Evolutionary conservation across 1,140 invertebrate species (phyloP).

Genomic region (Holotrichia oblita): DNA sequence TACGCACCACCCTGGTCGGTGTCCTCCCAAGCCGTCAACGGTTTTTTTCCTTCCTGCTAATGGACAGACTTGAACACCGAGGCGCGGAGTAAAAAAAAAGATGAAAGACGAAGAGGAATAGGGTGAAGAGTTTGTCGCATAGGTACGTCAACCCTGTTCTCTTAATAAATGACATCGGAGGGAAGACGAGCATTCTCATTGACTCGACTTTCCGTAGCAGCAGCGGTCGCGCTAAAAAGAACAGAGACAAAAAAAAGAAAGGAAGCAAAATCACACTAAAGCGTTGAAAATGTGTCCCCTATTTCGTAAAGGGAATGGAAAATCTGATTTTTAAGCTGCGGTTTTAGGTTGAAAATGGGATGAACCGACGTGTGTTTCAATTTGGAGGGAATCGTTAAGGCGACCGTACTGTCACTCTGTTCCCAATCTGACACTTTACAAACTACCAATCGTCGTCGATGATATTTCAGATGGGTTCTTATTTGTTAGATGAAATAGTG

Average conservation of each 20-base stretch:
- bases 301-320: not conserved
- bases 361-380: slow-evolving; percentile 31
- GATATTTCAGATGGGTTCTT: not conserved
- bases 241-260: not conserved
- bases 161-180: slow-evolving; percentile 12
- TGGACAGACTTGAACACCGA: not conserved
- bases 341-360: not conserved
- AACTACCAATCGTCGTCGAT: slow-evolving; percentile 22
- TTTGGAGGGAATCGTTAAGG: slow-evolving; percentile 11
- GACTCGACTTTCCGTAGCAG: not conserved
- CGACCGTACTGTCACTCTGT: not conserved
- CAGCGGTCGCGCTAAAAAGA: not conserved
- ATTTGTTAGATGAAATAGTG: slow-evolving; percentile 11
- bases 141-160: not conserved
- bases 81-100: not conserved
- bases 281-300: not conserved
- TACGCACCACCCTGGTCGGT: not conserved
- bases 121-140: slow-evolving; percentile 1
- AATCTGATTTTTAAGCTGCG: slow-evolving; percentile 13
- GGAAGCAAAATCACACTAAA: not conserved
- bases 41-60: not conserved
- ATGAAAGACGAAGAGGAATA: slow-evolving; percentile 3
- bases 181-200: not conserved
- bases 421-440: slow-evolving; percentile 23
- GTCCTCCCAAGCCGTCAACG: not conserved